Evolutionary conservation across 2,888 invertebrate species (phyloP), one percentile per base, ranked within the genome.

Genomic region (Heliconius hortense): DNA sequence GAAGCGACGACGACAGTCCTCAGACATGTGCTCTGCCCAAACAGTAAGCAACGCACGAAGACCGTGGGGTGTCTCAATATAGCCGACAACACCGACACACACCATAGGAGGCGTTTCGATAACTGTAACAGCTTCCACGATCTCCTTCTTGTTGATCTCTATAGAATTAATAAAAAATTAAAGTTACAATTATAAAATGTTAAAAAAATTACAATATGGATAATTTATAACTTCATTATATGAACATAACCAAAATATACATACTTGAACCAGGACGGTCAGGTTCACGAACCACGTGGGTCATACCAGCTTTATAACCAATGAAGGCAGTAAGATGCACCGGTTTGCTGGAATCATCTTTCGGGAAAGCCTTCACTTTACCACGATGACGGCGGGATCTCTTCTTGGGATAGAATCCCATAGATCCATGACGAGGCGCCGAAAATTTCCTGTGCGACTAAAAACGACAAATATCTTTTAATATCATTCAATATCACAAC

Each of bases 361-460:
- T 99, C 53, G 99, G 99, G 95, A 99, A 99, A 75, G 99, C 98
- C 98, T 99, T 99, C 81, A 98, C 98, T 94, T 99, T 99, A 85
- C 99, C 99, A 94, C 99, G 97, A 95, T 99, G 99, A 88, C 99
- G 97, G 82, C 96, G 96, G 82, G 98, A 97, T 83, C 99, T 96
- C 95, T 99, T 99, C 95, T 99, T 99, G 87, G 99, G 99, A 94
- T 99, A 97, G 96, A 99, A 99, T 84, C 99, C 99, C 98, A 99
- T 98, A 75, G 99, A 99, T 86, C 99, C 99, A 96, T 99, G 99
- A 84, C 99, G 98, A 85, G 99, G 99, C 66, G 99, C 99, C 89
- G 99, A 99, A 94, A 99, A 99, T 93, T 99, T 99, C 90, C 99
- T 97, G 95, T 99, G 99, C 95, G 99, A 99, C 99, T 99, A 92